Evolutionary conservation across 2,888 invertebrate genomes (phyloP).

Genomic region (Acronicta aceris): DNA sequence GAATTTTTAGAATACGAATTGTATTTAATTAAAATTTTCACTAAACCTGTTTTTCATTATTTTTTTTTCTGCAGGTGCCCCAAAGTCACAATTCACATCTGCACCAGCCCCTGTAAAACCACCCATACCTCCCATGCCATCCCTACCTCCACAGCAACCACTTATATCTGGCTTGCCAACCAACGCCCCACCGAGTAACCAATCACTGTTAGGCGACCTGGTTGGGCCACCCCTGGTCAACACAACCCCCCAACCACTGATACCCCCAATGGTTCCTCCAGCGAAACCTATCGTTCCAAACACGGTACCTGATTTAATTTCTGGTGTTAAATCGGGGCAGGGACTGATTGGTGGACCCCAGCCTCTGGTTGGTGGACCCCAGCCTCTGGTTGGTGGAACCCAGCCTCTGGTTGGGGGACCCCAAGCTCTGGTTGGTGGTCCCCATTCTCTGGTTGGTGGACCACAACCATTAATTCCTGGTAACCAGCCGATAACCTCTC

Average conservation of each 20-base stretch:
- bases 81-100: slow-evolving; percentile 69
- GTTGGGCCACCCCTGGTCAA: slow-evolving; percentile 31
- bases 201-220: slow-evolving; percentile 48
- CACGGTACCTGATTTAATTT: slow-evolving; percentile 77
- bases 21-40: too few relatives aligned
- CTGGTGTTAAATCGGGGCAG: slow-evolving; percentile 70
- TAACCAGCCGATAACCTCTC: slow-evolving; percentile 38
- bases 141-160: slow-evolving; percentile 36
- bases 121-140: slow-evolving; percentile 78
- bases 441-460: slow-evolving; percentile 51
- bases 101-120: slow-evolving; percentile 75
- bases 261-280: slow-evolving; percentile 60
- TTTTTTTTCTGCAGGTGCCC: slow-evolving; percentile 55
- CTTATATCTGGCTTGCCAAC: slow-evolving; percentile 29
- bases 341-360: slow-evolving; percentile 13
- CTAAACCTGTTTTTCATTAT: too few relatives aligned
- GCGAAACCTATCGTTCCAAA: slow-evolving; percentile 63
- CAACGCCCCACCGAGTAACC: slow-evolving; percentile 35
- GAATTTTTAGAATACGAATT: too few relatives aligned
- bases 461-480: slow-evolving; percentile 53
- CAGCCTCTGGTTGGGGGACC: slow-evolving; percentile 51
- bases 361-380: slow-evolving; percentile 52
- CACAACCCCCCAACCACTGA: slow-evolving; percentile 42
- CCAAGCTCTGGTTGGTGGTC: slow-evolving; percentile 57
- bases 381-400: slow-evolving; percentile 49